Percentiles rank a stretch among this genome's conserved stretches.
Conservation (phyloP, 2,797 vertebrate genomes). For the Chromis chromis region DNA sequence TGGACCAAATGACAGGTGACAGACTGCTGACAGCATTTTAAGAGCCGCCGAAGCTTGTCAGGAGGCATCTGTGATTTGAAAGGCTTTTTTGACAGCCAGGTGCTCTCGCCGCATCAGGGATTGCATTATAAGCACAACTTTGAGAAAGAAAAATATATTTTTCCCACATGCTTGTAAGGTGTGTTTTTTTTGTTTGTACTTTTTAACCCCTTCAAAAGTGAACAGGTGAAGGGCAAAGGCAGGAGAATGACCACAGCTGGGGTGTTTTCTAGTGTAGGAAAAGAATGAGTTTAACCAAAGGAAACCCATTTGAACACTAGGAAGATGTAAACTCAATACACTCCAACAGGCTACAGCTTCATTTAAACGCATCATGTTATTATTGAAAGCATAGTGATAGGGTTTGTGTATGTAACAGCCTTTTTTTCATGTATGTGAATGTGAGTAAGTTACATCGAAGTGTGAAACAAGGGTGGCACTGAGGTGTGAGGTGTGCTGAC, state of each 20-base stretch:
- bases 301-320: background rate
- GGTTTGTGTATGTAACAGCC: background rate
- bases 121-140: conserved; percentile 22
- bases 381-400: background rate
- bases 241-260: background rate
- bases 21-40: conserved; percentile 59
- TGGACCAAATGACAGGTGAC: conserved; percentile 58
- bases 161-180: background rate
- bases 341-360: background rate
- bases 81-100: conserved; percentile 45
- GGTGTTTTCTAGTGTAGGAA: background rate
- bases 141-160: conserved; percentile 5
- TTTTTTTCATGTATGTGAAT: background rate
- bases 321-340: background rate
- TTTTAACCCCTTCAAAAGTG: conserved; percentile 4
- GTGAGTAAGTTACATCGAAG: background rate
- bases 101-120: background rate
- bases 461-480: conserved; percentile 29
- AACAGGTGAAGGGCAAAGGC: background rate
- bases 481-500: conserved; percentile 42
- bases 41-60: conserved; percentile 52
- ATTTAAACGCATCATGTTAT: background rate
- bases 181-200: conserved; percentile 2
- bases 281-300: background rate
- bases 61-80: conserved; percentile 28